These are phyloP conservation scores for Hemicentrotus pulcherrimus DNA, from an alignment of 35 echinoderm and acorn worm species.

Conservation along the genomic window DNA sequence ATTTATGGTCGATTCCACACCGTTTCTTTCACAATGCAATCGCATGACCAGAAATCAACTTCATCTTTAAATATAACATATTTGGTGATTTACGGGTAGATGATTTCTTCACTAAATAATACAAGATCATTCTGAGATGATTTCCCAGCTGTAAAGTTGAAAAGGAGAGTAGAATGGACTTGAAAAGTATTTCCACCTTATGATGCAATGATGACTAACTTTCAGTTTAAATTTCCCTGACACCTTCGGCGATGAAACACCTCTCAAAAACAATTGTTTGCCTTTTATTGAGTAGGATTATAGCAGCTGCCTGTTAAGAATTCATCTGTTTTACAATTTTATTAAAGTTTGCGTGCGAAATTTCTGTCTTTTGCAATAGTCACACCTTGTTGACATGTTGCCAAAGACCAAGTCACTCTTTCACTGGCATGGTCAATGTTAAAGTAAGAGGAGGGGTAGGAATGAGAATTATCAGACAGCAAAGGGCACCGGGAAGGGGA, in stretches of 20 bases:
- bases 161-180: neutral
- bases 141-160: no score
- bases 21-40: no score
- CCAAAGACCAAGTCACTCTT: neutral
- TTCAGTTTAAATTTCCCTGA: neutral
- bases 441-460: neutral
- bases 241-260: neutral
- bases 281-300: neutral
- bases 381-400: neutral
- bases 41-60: no score
- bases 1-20: no score
- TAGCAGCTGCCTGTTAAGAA: neutral
- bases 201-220: neutral
- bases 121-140: no score
- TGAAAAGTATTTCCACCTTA: neutral
- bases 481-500: neutral
- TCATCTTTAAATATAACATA: no score
- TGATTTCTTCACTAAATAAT: no score
- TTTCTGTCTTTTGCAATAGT: neutral
- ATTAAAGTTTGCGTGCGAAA: neutral
- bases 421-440: neutral
- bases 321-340: neutral
- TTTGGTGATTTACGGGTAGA: no score
- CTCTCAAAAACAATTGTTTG: slow-evolving; percentile 8
- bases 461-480: neutral